Evolutionary conservation across 1,140 invertebrate species (phyloP), one percentile per base, ranked within the genome.

Genomic region (Mya arenaria): DNA sequence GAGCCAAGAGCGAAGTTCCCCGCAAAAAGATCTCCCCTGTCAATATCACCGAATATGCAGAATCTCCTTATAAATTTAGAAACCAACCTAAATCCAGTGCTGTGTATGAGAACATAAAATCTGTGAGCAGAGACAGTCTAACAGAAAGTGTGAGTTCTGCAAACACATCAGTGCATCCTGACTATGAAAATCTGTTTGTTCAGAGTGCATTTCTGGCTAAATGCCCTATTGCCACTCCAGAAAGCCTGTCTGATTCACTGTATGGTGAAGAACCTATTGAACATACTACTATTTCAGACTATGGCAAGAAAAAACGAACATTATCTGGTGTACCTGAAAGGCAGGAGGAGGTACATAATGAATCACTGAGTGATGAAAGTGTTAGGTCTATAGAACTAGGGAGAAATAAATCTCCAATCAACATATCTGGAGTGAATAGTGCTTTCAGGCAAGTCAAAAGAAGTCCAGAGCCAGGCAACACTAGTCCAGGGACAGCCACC

Each of bases 1-100:
- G 44, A 5, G 34, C 77, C n/a, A 69, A 80, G 32, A 80, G 48
- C 60, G 77, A 23, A 30, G 36, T 48, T 13, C 30, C 28, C 1
- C 48, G 30, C 10, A 79, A 79, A 39, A 80, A 80, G 37, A n/a
- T 60, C 17, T 80, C 77, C 0, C 77, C 77, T 17, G 56, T 80
- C 6, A 48, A 80, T 19, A 79, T 84, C 30, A 37, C 74, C 19
- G 75, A 84, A 25, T 74, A 75, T 63, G 25, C 58, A 30, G 80
- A 85, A 48, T 85, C 84, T 0, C 84, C 84, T 32, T 85, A 85
- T 52, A 85, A 83, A 39, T 85, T 85, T 65, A 52, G 84, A 63
- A 66, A 68, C 36, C 36, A 48, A 60, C 25, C 48, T 52, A 23
- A 23, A n/a, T n/a, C 19, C 48, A 52, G 48, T 30, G 19, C 28